Percentiles rank a stretch among this genome's conserved stretches.
These are phyloP conservation scores for Heliconius eleuchia DNA, from an alignment of 1,140 invertebrate species.

Conservation along the genomic window DNA sequence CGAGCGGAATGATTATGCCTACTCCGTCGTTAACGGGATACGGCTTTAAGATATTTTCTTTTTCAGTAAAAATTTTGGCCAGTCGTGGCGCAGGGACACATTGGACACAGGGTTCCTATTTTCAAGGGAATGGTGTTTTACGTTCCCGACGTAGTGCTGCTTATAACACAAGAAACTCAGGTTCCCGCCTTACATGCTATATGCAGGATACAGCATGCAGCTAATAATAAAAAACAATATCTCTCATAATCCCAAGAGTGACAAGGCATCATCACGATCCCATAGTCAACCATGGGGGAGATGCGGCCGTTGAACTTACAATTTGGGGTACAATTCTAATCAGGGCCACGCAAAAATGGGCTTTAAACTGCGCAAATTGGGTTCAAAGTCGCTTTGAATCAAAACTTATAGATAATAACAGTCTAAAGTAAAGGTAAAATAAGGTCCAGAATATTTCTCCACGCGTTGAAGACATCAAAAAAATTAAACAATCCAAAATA, in stretches of 20 bases:
- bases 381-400: neutral
- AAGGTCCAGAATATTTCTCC: neutral
- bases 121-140: too few species aligned
- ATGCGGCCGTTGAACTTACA: constrained; percentile 20
- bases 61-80: too few species aligned
- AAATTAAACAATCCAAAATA: neutral
- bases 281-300: constrained; percentile 17
- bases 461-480: neutral
- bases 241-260: neutral
- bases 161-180: too few species aligned
- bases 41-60: too few species aligned
- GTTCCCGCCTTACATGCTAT: too few species aligned
- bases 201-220: too few species aligned
- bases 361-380: neutral
- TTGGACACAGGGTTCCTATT: too few species aligned
- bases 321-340: constrained; percentile 32
- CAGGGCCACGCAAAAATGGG: neutral
- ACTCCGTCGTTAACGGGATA: too few species aligned
- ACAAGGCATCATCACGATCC: neutral
- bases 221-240: neutral
- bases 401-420: neutral
- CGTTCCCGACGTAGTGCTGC: too few species aligned
- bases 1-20: too few species aligned
- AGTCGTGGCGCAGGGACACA: too few species aligned
- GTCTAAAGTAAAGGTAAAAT: neutral